Base-by-base conservation (phyloP, 2,797 vertebrate species). In the Oryzias sinensis region DNA sequence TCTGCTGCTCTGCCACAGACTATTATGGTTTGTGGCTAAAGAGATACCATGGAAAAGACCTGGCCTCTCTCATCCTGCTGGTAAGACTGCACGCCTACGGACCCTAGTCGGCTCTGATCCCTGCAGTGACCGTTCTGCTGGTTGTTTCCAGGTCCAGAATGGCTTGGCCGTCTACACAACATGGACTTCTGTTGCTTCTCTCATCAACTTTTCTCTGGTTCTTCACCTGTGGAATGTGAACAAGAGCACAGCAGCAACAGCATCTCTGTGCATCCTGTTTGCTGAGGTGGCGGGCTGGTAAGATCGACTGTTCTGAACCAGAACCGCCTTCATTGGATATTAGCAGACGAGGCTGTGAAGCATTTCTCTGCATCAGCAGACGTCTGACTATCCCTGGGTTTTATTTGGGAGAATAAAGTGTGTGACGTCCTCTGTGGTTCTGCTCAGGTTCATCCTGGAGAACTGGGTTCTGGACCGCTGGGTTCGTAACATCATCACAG, bases 131-230 rank as follows among this genome's bases (percentile, higher is more conserved):
- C 24, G 3, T 40, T 22, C 6, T 7, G 15, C 16, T 43, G 4
- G 6, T 8, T 43, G 0, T 0, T 37, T 74, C 14, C 66, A 95
- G 94, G 91, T 94, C 29, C 94, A 95, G 79, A 96, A 96, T 0
- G 91, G 94, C 49, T 75, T 95, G 71, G 92, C 87, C 0, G 56
- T 93, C 15, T 95, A 95, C 14, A 56, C 90, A 16, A 92, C 93
- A 0, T 96, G 94, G 94, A 93, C 86, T 0, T 87, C 85, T 53
- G 89, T 95, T 0, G 94, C 94, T 33, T 89, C 91, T 0, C 89
- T 96, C 43, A 87, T 96, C 43, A 95, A 95, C 76, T 90, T 96
- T 1, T 46, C 91, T 0, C 0, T 95, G 2, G 93, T 94, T 41
- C 70, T 96, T 37, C 84, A 93, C 43, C 68, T 90, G 55, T 90